Base-by-base conservation (phyloP, 1,140 invertebrate species). In the Brachionus koreanus region DNA sequence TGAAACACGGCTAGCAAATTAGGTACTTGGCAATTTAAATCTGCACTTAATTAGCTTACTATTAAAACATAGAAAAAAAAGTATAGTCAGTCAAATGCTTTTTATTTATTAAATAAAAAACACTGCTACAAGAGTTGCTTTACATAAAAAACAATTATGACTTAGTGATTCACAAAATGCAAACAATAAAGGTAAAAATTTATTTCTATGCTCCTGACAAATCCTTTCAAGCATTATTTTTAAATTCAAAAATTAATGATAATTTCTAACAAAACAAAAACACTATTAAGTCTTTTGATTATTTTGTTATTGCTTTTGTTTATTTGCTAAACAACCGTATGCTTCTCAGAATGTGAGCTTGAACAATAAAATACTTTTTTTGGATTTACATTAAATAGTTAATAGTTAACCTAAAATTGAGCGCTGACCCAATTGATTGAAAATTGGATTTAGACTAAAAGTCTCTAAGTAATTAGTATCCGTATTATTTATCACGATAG, bases 311-410 rank as follows among this genome's bases (percentile, higher is more conserved):
- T 13, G n/a, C 49, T 57, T 57, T 65, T 65, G 63, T 65, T 65
- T 65, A 65, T 65, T 65, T 65, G 63, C 63, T 65, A 65, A 65
- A 65, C 63, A 65, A 65, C 63, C 25, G 33, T 37, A 25, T 35
- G 10, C 43, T 63, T 65, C 33, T 65, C 25, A 65, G 33, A 37
- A 33, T 33, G 25, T 65, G 12, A 65, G 29, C 33, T 65, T 65
- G 3, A 65, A 65, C 25, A 65, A 65, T 33, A 13, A 65, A 57
- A 9, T 10, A 42, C 9, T 42, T 42, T 42, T 42, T 42, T 19
- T 23, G 19, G 7, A 57, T 57, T 57, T 23, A 57, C 49, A 57
- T 57, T 57, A 57, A 57, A 57, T 25, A 57, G 49, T 57, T 57
- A 57, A 57, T 25, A 57, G 49, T 57, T 57, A 57, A 57, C 49